These are phyloP conservation scores for Pelochelys cantorii DNA, from an alignment of 2,797 vertebrate genomes.

Conservation along the genomic window DNA sequence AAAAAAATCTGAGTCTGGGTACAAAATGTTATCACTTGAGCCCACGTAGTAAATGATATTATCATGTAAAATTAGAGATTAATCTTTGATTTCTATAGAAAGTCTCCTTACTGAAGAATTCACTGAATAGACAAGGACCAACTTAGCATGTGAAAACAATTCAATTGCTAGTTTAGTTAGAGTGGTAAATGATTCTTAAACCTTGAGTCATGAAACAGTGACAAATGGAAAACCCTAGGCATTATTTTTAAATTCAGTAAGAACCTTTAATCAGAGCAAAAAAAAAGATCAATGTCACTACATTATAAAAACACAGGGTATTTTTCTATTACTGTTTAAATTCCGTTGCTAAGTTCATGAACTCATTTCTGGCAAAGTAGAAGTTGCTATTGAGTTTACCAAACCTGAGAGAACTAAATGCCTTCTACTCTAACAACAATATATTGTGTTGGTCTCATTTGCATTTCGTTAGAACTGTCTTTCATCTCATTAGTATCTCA, in stretches of 20 bases:
- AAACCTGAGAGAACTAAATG: constrained; percentile 36
- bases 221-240: not conserved
- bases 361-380: constrained; percentile 28
- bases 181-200: not conserved
- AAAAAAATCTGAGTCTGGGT: not conserved
- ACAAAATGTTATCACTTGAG: not conserved
- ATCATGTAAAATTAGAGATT: not conserved
- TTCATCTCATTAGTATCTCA: constrained; percentile 62
- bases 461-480: constrained; percentile 57
- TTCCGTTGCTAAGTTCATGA: constrained; percentile 18
- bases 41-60: rapidly evolving
- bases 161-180: rapidly evolving
- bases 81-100: not conserved
- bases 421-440: constrained; percentile 32
- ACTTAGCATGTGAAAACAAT: not conserved
- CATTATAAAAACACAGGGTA: not conserved
- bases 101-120: not conserved
- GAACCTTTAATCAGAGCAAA: not conserved
- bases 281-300: not conserved
- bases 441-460: constrained; percentile 32
- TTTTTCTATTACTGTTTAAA: constrained; percentile 23
- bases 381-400: constrained; percentile 44
- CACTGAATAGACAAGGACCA: not conserved
- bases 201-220: not conserved
- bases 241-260: not conserved